Percentiles rank a stretch among this genome's conserved stretches.
Evolutionary conservation across 2,113 vertebrate species (phyloP).

Genomic region (Siphamia tubifer): DNA sequence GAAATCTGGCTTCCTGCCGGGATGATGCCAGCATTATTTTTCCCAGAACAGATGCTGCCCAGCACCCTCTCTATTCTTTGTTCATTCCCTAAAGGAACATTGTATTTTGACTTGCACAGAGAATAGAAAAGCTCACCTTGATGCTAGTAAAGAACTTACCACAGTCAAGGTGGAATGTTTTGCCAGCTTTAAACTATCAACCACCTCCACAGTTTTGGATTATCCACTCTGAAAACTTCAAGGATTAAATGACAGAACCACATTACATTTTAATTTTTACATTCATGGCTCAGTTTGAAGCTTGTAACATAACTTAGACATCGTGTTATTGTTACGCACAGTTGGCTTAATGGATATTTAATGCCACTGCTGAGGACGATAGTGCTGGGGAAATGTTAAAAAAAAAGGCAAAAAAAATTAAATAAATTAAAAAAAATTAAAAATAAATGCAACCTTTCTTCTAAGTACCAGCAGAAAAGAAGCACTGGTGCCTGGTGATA

Average conservation of each 20-base stretch:
- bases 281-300: neutral
- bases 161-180: neutral
- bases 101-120: neutral
- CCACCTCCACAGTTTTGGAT: neutral
- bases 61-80: conserved; percentile 15
- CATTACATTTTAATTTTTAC: neutral
- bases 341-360: conserved; percentile 13
- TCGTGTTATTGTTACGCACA: neutral
- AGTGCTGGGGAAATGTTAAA: neutral
- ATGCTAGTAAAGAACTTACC: neutral
- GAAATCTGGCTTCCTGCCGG: conserved; percentile 21
- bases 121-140: conserved; percentile 39
- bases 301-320: neutral
- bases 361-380: neutral
- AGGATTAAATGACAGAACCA: neutral
- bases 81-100: conserved; percentile 14
- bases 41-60: conserved; percentile 54
- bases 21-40: conserved; percentile 21
- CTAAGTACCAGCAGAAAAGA: conserved; percentile 8
- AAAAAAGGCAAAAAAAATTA: neutral
- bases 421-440: too few relatives aligned
- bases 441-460: neutral
- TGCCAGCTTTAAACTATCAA: neutral
- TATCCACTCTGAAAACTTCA: neutral
- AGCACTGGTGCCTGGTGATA: neutral